Evolutionary conservation across 2,888 invertebrate genomes (phyloP).

Genomic region (Stenodera caucasica): DNA sequence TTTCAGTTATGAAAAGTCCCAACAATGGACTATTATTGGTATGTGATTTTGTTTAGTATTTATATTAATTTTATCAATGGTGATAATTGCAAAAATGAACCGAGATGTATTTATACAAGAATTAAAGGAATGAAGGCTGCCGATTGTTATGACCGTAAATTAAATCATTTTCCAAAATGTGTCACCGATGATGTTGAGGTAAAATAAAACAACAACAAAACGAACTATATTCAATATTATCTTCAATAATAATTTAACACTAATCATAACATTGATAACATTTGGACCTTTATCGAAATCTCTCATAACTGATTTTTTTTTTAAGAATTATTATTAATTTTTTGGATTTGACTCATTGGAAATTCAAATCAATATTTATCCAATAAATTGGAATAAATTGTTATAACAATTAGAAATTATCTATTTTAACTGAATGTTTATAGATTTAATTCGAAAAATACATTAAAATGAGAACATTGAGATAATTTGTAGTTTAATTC

Average conservation of each 20-base stretch:
- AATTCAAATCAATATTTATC: background rate
- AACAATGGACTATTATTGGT: constrained; percentile 16
- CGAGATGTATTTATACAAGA: constrained; percentile 38
- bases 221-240: constrained; percentile 11
- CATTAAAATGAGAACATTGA: no score
- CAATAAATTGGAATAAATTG: no score
- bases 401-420: no score
- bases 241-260: background rate
- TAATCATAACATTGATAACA: background rate
- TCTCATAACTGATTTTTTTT: background rate
- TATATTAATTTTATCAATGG: constrained; percentile 12
- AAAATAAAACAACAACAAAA: constrained; percentile 20
- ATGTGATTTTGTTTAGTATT: constrained; percentile 14
- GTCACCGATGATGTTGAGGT: constrained; percentile 48
- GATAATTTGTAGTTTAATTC: no score
- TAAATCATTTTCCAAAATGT: constrained; percentile 48
- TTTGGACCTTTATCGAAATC: background rate
- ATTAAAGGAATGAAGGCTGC: constrained; percentile 46
- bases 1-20: constrained; percentile 18
- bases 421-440: no score
- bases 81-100: constrained; percentile 35
- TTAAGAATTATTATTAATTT: background rate
- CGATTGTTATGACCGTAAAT: constrained; percentile 48
- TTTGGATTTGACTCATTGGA: background rate
- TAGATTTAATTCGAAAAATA: no score